Evolutionary conservation across 2,888 invertebrate genomes (phyloP).

Genomic region (Eledona agricola): DNA sequence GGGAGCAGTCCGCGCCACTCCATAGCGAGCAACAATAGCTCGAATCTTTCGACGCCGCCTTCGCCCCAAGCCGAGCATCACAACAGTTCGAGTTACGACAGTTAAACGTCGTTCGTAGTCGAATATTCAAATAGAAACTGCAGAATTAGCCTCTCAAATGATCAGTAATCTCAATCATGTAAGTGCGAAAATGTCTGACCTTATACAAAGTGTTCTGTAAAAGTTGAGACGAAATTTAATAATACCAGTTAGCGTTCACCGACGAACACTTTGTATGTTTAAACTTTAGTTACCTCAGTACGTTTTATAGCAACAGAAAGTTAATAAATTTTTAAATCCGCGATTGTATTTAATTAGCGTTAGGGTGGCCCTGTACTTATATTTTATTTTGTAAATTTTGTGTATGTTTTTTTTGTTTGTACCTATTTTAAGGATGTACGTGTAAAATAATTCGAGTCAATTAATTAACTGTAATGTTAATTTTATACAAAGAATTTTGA

Average conservation of each 20-base stretch:
- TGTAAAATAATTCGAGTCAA: slow-evolving; percentile 54
- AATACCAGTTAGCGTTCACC: slow-evolving; percentile 20
- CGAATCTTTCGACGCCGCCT: slow-evolving; percentile 76
- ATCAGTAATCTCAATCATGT: slow-evolving; percentile 9
- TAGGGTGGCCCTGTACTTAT: slow-evolving; percentile 55
- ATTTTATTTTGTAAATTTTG: slow-evolving; percentile 43
- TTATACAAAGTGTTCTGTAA: slow-evolving; percentile 23
- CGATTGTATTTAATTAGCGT: slow-evolving; percentile 35
- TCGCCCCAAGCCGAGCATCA: slow-evolving; percentile 73
- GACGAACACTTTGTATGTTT: slow-evolving; percentile 45
- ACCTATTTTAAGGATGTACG: slow-evolving; percentile 42
- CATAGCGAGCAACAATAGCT: slow-evolving; percentile 78
- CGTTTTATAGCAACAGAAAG: slow-evolving; percentile 42
- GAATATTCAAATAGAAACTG: slow-evolving; percentile 13
- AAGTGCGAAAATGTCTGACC: slow-evolving; percentile 24
- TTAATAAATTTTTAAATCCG: slow-evolving; percentile 25
- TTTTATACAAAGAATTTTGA: slow-evolving; percentile 41
- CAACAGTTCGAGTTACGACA: slow-evolving; percentile 73
- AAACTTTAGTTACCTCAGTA: slow-evolving; percentile 55
- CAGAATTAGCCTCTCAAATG: slow-evolving; percentile 1
- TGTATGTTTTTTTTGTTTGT: slow-evolving; percentile 49
- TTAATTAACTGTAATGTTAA: slow-evolving; percentile 49
- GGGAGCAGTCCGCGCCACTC: slow-evolving; percentile 73
- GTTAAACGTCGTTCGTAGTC: slow-evolving; percentile 59
- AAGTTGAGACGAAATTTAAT: slow-evolving; percentile 20